A percentile compares a stretch with the other conserved stretches of the same genome.
phyloP scores from a whole-genome alignment of 2,888 invertebrate species.

The Stenolophus ochropezus region DNA sequence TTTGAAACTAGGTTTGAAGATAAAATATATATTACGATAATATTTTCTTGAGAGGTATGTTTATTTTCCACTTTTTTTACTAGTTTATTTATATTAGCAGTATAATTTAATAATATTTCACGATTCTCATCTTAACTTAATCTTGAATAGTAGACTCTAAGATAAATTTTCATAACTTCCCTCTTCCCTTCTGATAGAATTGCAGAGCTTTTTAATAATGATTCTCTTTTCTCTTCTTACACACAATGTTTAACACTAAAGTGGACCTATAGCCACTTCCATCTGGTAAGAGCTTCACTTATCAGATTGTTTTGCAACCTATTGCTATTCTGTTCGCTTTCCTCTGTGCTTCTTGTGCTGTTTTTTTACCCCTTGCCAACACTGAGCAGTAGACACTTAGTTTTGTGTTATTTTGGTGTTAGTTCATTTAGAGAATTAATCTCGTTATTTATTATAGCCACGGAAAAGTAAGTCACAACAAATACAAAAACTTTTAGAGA shows the following conservation, averaged over 20 bases:
- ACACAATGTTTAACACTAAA: conserved; percentile 68
- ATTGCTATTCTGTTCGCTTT: conserved; percentile 16
- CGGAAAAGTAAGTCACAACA: conserved; percentile 1
- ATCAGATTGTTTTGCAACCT: conserved; percentile 60
- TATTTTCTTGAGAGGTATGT: conserved; percentile 16
- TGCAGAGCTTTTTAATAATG: conserved; percentile 65
- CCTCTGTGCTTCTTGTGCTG: conserved; percentile 53
- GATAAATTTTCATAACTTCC: conserved; percentile 1
- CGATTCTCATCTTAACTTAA: not conserved
- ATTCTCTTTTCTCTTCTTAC: conserved; percentile 67
- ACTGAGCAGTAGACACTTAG: conserved; percentile 38
- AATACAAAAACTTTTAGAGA: not conserved
- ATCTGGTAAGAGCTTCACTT: conserved; percentile 70
- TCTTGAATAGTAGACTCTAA: not conserved
- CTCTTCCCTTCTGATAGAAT: conserved; percentile 16
- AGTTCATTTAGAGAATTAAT: conserved; percentile 11
- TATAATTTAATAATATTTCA: conserved; percentile 13
- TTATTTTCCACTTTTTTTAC: not conserved
- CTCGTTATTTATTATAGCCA: conserved; percentile 9
- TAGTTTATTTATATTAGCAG: not conserved
- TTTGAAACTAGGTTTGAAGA: conserved; percentile 11
- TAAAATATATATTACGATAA: conserved; percentile 4
- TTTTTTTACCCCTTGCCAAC: conserved; percentile 43
- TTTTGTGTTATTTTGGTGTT: conserved; percentile 28
- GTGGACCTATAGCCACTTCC: conserved; percentile 70